A percentile compares a stretch with the other conserved stretches of the same genome.
phyloP scores from a whole-genome alignment of 2,888 invertebrate species.

The Apamea crenata region DNA sequence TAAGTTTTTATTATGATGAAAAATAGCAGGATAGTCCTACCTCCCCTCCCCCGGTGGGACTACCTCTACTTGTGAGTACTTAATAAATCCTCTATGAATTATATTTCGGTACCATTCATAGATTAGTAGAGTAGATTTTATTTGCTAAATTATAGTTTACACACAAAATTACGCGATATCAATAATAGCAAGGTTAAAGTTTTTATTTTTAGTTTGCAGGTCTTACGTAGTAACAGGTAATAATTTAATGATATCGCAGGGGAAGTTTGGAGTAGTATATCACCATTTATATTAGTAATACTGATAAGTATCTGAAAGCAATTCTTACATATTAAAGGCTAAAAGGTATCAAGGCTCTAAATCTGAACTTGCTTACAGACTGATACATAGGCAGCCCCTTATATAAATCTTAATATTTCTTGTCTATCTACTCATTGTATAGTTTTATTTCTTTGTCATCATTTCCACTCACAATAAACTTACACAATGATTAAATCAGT shows the following conservation, averaged over 20 bases:
- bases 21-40: neutral
- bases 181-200: neutral
- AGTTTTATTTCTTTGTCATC: constrained; percentile 18
- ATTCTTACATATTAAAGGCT: constrained; percentile 28
- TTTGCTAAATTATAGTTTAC: neutral
- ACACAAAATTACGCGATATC: neutral
- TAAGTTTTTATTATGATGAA: neutral
- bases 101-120: neutral
- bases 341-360: constrained; percentile 25
- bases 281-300: constrained; percentile 42
- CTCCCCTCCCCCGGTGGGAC: too few species aligned
- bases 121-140: neutral
- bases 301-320: constrained; percentile 21
- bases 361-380: constrained; percentile 27
- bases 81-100: neutral
- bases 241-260: constrained; percentile 28
- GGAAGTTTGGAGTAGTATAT: constrained; percentile 26
- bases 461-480: neutral
- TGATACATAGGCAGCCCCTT: constrained; percentile 21
- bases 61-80: neutral
- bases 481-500: neutral
- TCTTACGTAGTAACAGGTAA: neutral
- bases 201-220: neutral
- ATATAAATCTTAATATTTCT: constrained; percentile 23
- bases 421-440: neutral